Conservation (phyloP, 2,888 invertebrate genomes). For the Nomada fucata region DNA sequence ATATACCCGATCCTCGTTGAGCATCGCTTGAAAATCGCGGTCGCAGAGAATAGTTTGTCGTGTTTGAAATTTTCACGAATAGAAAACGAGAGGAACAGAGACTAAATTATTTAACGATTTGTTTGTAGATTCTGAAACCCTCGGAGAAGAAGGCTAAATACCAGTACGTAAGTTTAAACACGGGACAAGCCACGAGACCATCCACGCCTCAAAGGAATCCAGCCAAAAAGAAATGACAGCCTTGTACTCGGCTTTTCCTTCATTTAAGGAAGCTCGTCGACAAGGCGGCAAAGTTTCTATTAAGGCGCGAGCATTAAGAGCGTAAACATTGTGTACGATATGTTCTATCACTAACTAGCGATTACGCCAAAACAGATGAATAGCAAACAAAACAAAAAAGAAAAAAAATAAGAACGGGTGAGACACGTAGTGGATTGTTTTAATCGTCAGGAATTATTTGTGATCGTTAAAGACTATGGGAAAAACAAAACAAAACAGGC, state of each 20-base stretch:
- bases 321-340: conserved; percentile 47
- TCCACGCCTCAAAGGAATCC: conserved; percentile 93
- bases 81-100: too few species aligned
- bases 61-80: too few species aligned
- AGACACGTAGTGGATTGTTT: conserved; percentile 34
- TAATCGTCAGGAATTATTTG: conserved; percentile 40
- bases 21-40: too few species aligned
- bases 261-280: conserved; percentile 58
- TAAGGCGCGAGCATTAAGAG: conserved; percentile 42
- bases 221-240: conserved; percentile 88
- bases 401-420: conserved; percentile 8
- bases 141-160: conserved; percentile 99
- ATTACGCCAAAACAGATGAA: conserved; percentile 40
- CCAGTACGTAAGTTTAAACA: conserved; percentile 96
- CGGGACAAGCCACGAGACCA: conserved; percentile 87
- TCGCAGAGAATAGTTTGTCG: too few species aligned
- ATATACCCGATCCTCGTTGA: too few species aligned
- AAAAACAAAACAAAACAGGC: conserved; percentile 5
- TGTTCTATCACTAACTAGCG: conserved; percentile 54
- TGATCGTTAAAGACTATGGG: conserved; percentile 44
- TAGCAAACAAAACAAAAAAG: conserved; percentile 18
- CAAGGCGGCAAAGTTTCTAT: conserved; percentile 39
- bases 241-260: conserved; percentile 76
- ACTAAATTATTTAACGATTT: too few species aligned
- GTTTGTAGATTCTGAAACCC: conserved; percentile 94